Base-by-base conservation (phyloP, 2,113 vertebrate species). In the Eretmochelys imbricata region DNA sequence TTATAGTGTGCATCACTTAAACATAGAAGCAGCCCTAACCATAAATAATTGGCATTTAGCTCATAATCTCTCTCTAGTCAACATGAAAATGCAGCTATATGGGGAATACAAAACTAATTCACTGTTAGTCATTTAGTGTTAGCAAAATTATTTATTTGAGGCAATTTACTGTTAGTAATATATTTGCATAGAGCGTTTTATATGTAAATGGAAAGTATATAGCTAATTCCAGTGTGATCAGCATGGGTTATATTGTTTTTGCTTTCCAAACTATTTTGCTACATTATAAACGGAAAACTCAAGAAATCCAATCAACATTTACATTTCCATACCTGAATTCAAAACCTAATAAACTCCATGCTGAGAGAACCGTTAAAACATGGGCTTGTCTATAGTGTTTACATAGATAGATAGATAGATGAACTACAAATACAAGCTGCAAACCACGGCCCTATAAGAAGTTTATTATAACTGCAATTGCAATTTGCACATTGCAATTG, bases 11-110 rank as follows among this genome's bases (percentile, higher is more conserved):
- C 72, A 92, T 69, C 16, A 84, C 51, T 62, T 95, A 95, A 95
- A 94, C 57, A 80, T 84, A 94, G 94, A 95, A 94, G 62, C 90
- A 97, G 55, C 19, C 55, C 69, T 93, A 94, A 93, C 78, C 13
- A 2, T 85, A 97, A 96, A 91, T 79, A 94, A 78, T 85, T 91
- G 95, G 94, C 89, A 82, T 51, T 31, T 55, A 89, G 85, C 87
- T 97, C 80, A 11, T 91, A 90, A 96, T 94, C 85, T 97, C 93
- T 65, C 93, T 91, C 97, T 95, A 93, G 92, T 96, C 88, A 42
- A 80, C 90, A 94, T 87, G 92, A 97, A 98, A 97, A 95, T 93
- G 84, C 42, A 91, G 54, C 89, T 81, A 85, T 8, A 29, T 76
- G 29, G 49, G 49, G 79, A 89, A 92, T 87, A 85, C 4, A 16